Evolutionary conservation across 2,113 vertebrate species (phyloP), one percentile per base, ranked within the genome.

Genomic region (Macroglossus sobrinus): DNA sequence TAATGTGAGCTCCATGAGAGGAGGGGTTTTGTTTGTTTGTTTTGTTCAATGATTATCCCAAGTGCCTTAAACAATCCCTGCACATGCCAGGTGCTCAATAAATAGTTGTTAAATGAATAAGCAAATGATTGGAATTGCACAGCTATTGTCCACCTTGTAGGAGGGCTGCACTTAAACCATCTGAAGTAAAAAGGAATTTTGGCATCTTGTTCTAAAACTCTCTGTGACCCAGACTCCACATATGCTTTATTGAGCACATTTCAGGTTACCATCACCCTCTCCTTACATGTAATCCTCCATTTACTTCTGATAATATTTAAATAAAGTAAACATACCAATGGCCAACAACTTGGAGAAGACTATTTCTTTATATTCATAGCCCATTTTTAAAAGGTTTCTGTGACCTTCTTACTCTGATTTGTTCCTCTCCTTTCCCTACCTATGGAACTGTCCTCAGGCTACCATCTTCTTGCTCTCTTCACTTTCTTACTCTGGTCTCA

Each of bases 261-360:
- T 19, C 64, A 85, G 66, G 47, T 90, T 61, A 55, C 26, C 19
- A 38, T 88, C 75, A 84, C 10, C 11, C 26, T 89, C 30, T 94
- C 86, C 71, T 93, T 94, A 84, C 69, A 53, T 87, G 59, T 76
- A 87, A 80, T 90, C 64, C 96, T 95, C 64, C 30, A 4, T 84
- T 93, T 94, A 87, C 92, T 86, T 93, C 80, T 12, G 21, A 21
- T 93, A 93, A 93, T 92, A 93, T 89, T 93, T 93, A 95, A 97
- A 94, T 94, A 93, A 95, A 96, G 50, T 96, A 89, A 93, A 87
- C 19, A 93, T 80, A 28, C 38, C 89, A 82, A 43, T 91, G 69
- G 59, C 45, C 26, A 91, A 66, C 76, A 71, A 87, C 40, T 45
- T 45, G 16, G 76, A 96, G 59, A 91, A 79, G 63, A 87, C 43